Percentiles rank a stretch among this genome's conserved stretches.
Evolutionary conservation across 2,113 vertebrate species (phyloP).

Genomic region (Xenopus borealis): DNA sequence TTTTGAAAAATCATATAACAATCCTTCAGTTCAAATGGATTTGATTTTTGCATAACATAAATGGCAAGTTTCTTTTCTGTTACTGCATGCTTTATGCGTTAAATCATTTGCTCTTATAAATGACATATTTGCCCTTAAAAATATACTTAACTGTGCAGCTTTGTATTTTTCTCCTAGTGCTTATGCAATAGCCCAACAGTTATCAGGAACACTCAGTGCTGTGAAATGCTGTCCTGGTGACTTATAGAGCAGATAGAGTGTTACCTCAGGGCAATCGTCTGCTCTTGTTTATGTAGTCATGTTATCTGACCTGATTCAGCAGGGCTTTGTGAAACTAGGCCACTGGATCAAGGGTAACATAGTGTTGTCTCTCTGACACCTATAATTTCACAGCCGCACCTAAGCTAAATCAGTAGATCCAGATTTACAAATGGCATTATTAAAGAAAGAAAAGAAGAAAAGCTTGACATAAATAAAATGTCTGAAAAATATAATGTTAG

Average conservation of each 20-base stretch:
- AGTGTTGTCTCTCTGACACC: not conserved
- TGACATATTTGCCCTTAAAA: too few relatives aligned
- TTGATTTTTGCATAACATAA: too few relatives aligned
- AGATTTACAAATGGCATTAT: not conserved
- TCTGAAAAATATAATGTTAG: too few relatives aligned
- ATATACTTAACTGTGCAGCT: too few relatives aligned
- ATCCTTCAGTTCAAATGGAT: too few relatives aligned
- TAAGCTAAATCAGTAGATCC: not conserved
- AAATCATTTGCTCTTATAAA: too few relatives aligned
- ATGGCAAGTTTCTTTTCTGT: too few relatives aligned
- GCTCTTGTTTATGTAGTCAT: constrained; percentile 4
- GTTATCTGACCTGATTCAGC: constrained; percentile 2
- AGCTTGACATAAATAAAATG: too few relatives aligned
- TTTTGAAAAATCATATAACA: too few relatives aligned
- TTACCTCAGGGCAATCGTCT: constrained; percentile 2
- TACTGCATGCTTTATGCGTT: too few relatives aligned
- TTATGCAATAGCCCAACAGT: too few relatives aligned
- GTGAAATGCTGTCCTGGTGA: not conserved
- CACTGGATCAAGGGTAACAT: not conserved
- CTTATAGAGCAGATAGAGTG: not conserved
- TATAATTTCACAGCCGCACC: not conserved
- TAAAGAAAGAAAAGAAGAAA: not conserved
- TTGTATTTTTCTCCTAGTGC: too few relatives aligned
- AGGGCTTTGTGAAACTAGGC: constrained; percentile 6
- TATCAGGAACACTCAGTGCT: not conserved